Evolutionary conservation across 2,888 invertebrate genomes (phyloP).

Genomic region (Adelognathus sp.): DNA sequence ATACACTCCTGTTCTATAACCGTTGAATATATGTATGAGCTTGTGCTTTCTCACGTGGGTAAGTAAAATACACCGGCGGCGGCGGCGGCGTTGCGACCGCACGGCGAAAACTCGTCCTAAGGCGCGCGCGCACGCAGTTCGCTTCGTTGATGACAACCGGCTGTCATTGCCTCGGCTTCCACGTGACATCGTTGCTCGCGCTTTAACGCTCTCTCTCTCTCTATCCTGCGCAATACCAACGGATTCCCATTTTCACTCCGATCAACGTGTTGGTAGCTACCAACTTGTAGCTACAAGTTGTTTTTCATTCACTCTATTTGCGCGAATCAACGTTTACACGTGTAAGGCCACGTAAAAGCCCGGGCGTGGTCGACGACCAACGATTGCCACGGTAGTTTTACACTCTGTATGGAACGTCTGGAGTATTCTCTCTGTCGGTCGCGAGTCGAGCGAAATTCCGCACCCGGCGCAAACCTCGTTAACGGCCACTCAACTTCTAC

Average conservation of each 20-base stretch:
- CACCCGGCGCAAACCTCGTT: conserved; percentile 54
- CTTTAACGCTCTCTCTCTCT: too few species aligned
- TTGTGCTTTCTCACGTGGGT: conserved; percentile 45
- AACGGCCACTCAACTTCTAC: conserved; percentile 55
- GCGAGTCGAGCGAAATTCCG: conserved; percentile 49
- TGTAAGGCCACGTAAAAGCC: too few species aligned
- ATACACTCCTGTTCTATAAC: conserved; percentile 23
- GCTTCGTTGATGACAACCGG: conserved; percentile 53
- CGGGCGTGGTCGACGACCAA: conserved; percentile 31
- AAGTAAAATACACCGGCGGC: conserved; percentile 24
- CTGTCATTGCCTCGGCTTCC: conserved; percentile 46
- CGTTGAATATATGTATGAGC: conserved; percentile 35
- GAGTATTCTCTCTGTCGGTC: too few species aligned
- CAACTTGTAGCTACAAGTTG: too few species aligned
- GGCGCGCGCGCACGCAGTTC: conserved; percentile 7
- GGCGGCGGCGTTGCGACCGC: not conserved
- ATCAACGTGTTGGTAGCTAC: not conserved
- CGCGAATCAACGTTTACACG: too few species aligned
- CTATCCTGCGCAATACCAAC: not conserved
- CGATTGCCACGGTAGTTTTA: not conserved
- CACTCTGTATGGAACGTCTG: not conserved
- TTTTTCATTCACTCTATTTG: too few species aligned
- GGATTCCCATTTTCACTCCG: not conserved
- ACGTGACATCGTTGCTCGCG: conserved; percentile 21
- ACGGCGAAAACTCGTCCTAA: not conserved